Evolutionary conservation across 2,888 invertebrate species (phyloP).

Genomic region (Spilosoma lubricipeda): DNA sequence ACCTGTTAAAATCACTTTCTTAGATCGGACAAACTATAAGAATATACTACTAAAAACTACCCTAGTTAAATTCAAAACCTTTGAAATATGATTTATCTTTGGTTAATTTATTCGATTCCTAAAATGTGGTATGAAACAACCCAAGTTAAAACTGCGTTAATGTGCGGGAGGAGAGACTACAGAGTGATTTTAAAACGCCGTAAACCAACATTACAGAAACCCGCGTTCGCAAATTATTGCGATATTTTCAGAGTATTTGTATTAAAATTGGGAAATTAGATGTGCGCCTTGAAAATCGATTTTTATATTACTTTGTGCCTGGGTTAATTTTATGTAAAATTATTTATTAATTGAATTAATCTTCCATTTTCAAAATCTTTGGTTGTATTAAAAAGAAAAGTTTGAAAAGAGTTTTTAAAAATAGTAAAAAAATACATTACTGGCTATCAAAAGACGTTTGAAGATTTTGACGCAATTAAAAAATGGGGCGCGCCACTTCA

Average conservation of each 20-base stretch:
- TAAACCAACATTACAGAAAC: not conserved
- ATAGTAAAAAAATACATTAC: not conserved
- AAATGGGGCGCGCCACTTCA: conserved; percentile 15
- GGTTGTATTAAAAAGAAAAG: not conserved
- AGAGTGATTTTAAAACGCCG: not conserved
- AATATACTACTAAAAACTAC: too few relatives aligned
- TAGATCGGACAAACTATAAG: too few relatives aligned
- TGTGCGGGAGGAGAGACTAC: not conserved
- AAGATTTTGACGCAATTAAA: conserved; percentile 2
- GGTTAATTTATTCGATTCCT: not conserved
- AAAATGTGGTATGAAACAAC: not conserved
- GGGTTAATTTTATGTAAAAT: not conserved
- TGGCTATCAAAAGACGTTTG: not conserved
- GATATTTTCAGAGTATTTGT: not conserved
- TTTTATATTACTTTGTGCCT: not conserved
- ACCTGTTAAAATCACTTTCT: too few relatives aligned
- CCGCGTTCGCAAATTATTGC: not conserved
- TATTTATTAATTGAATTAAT: not conserved
- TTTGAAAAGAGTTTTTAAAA: not conserved
- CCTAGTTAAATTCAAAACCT: too few relatives aligned
- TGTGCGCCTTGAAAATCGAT: not conserved
- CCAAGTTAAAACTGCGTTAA: not conserved
- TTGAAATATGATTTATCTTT: too few relatives aligned
- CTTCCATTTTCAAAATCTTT: not conserved
- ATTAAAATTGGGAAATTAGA: not conserved